Evolutionary conservation across 2,797 vertebrate species (phyloP).

Genomic region (Manis pentadactyla): DNA sequence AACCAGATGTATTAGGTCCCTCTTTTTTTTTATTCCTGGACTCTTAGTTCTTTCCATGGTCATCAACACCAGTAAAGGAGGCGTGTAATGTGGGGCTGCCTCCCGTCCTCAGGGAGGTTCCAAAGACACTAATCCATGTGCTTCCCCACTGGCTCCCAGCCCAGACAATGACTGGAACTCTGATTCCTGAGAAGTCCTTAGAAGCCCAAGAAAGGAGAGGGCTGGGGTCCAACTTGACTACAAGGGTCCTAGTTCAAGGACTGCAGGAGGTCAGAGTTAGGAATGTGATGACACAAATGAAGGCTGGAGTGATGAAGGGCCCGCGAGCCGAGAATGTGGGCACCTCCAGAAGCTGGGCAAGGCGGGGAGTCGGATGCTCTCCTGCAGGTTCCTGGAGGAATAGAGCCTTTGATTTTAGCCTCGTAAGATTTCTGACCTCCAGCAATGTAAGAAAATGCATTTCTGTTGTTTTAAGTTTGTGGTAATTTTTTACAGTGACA

Average conservation of each 20-base stretch:
- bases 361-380: not conserved
- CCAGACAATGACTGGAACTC: not conserved
- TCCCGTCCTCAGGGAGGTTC: not conserved
- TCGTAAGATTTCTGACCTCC: not conserved
- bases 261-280: not conserved
- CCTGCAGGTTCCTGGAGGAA: not conserved
- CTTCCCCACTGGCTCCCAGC: not conserved
- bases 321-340: not conserved
- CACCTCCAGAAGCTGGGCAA: not conserved
- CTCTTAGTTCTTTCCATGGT: not conserved
- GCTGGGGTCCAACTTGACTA: not conserved
- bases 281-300: not conserved
- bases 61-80: not conserved
- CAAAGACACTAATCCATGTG: not conserved
- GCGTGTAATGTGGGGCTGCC: not conserved
- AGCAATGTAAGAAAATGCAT: not conserved
- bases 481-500: not conserved
- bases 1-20: not conserved
- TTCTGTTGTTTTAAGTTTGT: not conserved
- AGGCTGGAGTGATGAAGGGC: not conserved
- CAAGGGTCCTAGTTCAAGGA: not conserved
- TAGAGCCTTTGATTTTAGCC: not conserved
- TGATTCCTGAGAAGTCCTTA: not conserved
- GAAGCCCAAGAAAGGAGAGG: not conserved
- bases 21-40: not conserved